These are phyloP conservation scores for Caenorhabditis wallacei DNA, from an alignment of 2,888 invertebrate genomes.

Conservation along the genomic window DNA sequence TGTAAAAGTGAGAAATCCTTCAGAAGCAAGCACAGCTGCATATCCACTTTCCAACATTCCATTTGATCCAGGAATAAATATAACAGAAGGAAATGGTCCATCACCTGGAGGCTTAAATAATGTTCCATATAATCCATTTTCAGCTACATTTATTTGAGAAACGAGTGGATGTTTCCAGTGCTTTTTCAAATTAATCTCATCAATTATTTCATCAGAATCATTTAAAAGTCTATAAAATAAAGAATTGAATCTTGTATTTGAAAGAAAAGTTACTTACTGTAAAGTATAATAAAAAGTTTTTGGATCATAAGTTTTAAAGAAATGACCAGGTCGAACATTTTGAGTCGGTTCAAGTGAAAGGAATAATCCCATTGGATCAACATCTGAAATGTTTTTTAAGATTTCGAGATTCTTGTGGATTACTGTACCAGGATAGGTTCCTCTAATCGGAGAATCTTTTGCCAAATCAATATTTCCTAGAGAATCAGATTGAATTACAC, in stretches of 20 bases:
- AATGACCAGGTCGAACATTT: constrained; percentile 50
- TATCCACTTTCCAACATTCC: constrained; percentile 16
- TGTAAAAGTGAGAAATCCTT: constrained; percentile 59
- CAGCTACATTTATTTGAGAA: constrained; percentile 30
- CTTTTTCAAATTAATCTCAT: constrained; percentile 37
- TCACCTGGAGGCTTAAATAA: constrained; percentile 53
- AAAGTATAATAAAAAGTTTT: constrained; percentile 29
- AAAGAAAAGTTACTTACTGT: constrained; percentile 27
- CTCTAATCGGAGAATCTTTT: constrained; percentile 55
- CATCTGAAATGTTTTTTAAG: constrained; percentile 31
- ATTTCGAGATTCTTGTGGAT: not conserved
- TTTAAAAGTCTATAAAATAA: constrained; percentile 27
- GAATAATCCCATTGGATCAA: constrained; percentile 66
- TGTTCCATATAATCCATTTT: constrained; percentile 46
- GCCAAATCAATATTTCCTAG: constrained; percentile 30
- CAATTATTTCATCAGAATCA: constrained; percentile 18
- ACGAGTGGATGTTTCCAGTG: constrained; percentile 49
- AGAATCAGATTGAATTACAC: constrained; percentile 27
- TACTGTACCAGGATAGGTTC: constrained; percentile 60
- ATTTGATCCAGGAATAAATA: constrained; percentile 39
- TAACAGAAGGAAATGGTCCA: constrained; percentile 32
- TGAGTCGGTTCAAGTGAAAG: constrained; percentile 43
- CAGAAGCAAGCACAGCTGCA: constrained; percentile 54
- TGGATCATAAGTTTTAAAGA: constrained; percentile 15
- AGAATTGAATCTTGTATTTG: not conserved